Conservation (phyloP, 2,113 vertebrate species). For the Trogon surrucura region DNA sequence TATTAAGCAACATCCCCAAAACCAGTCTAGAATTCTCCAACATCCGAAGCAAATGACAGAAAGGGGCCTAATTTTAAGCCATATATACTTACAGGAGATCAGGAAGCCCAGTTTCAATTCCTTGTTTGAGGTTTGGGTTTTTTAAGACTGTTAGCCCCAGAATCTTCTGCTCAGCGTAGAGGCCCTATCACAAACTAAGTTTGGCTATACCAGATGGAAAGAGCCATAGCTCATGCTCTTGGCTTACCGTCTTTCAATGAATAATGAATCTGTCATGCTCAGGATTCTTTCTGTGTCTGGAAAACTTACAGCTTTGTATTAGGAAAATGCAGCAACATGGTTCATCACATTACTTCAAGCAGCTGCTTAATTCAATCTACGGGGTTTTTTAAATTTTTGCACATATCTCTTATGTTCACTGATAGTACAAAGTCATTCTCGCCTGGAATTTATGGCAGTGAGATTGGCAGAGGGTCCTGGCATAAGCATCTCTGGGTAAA, state of each 20-base stretch:
- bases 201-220: background rate
- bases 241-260: background rate
- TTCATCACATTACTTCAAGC: background rate
- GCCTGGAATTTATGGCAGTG: background rate
- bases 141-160: background rate
- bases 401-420: background rate
- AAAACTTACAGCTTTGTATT: background rate
- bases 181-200: background rate
- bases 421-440: background rate
- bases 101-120: background rate
- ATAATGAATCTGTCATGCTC: background rate
- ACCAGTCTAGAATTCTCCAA: background rate
- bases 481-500: rapidly evolving
- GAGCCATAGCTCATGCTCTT: background rate
- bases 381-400: background rate
- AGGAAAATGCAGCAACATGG: background rate
- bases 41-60: background rate
- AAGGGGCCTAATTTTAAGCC: background rate
- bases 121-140: background rate
- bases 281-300: background rate
- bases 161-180: background rate
- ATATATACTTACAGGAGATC: background rate
- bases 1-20: background rate
- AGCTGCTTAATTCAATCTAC: background rate
- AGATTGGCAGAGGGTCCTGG: background rate